Base-by-base conservation (phyloP, 2,797 vertebrate species). In the Ambastaia sidthimunki region DNA sequence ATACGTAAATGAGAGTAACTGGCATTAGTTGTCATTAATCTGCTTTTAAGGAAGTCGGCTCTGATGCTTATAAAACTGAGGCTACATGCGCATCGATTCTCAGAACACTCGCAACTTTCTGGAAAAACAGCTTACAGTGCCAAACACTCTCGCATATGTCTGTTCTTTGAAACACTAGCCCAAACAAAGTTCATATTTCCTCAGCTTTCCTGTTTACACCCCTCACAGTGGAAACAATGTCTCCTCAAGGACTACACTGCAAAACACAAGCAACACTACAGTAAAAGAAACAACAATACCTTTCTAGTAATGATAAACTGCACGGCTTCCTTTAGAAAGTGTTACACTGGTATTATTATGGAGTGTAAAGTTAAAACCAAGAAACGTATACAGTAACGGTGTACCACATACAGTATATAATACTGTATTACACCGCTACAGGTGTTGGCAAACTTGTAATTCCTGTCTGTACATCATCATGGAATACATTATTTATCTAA, bases 201-300 rank as follows among this genome's bases (percentile, higher is more conserved):
- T 85, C 83, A 60, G 55, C 76, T 85, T 90, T 90, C 90, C 89
- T 89, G 89, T 91, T 90, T 90, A 88, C 78, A 62, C 19, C 76
- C 86, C 78, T 83, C 77, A 19, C 4, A 0, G 47, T 85, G 87
- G 87, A 89, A 87, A 87, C 69, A 59, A 63, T 85, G 80, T 67
- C 62, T 85, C 52, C 74, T 82, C 75, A 63, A 84, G 83, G 83
- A 83, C 76, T 80, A 71, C 74, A 82, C 82, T 77, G 78, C 73
- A 69, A 67, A 82, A 88, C 86, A 89, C 84, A 85, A 89, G 85
- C 85, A 84, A 87, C 76, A 52, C 83, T 82, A 66, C 71, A 59
- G 74, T 28, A 15, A n/a, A 1, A 65, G 77, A 84, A 82, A 85
- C 55, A 77, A 67, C 68, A 57, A 34, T 41, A 18, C 66, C 52